Percentiles rank a stretch among this genome's conserved stretches.
phyloP scores from a whole-genome alignment of 1,140 invertebrate species.

The Apis florea region DNA sequence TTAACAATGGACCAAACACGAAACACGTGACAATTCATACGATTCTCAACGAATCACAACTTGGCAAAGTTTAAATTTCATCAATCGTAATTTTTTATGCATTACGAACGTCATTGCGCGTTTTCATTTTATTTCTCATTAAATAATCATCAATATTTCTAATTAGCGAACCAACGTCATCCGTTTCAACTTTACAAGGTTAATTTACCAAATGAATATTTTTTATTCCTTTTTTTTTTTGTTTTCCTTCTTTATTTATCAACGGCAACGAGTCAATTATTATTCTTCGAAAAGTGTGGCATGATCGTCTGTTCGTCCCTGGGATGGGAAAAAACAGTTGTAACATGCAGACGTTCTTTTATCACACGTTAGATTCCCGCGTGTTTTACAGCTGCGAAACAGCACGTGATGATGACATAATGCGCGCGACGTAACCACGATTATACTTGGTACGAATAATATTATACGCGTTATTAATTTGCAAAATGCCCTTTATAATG shows the following conservation, averaged over 20 bases:
- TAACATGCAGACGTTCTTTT: not conserved
- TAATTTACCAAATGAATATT: no score
- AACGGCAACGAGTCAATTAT: not conserved
- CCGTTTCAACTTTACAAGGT: not conserved
- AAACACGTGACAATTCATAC: not conserved
- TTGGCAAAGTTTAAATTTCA: not conserved
- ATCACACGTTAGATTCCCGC: slow-evolving; percentile 1
- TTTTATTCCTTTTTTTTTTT: no score
- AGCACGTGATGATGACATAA: slow-evolving; percentile 37
- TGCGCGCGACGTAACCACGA: slow-evolving; percentile 2
- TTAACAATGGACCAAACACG: no score
- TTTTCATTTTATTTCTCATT: not conserved
- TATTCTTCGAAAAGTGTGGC: not conserved
- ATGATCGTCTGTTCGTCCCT: not conserved
- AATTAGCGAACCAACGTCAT: not conserved
- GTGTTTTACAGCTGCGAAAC: slow-evolving; percentile 12
- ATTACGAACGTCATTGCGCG: not conserved
- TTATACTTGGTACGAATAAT: not conserved
- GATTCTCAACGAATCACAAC: not conserved
- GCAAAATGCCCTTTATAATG: not conserved
- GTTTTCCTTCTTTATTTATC: not conserved
- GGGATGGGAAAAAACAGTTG: not conserved
- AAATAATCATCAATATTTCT: not conserved
- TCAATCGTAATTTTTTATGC: not conserved
- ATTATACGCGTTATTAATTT: slow-evolving; percentile 28